Base-by-base conservation (phyloP, 2,113 vertebrate species). In the Phodopus roborovskii region DNA sequence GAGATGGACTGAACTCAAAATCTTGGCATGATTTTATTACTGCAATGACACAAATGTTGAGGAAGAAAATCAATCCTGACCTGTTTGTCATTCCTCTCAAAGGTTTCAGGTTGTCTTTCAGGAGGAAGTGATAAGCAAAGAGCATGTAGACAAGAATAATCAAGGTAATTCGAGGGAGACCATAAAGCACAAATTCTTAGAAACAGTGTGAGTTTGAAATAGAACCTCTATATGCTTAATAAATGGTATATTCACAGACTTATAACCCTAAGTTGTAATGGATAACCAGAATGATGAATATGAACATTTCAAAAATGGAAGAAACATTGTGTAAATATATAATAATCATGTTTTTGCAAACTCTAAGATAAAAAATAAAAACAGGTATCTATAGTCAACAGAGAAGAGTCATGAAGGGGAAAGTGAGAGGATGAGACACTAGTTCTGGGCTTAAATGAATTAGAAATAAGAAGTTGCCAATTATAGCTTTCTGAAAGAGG, bases 191-290 rank as follows among this genome's bases (percentile, higher is more conserved):
- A 71, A 16, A 33, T 56, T 60, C 16, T 39, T 73, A 20, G 11
- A n/a, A 90, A 94, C 10, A 90, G 50, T 91, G 19, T 45, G 50
- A 39, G 45, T 45, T 64, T 84, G 2, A 58, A 88, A 33, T 45
- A 10, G 75, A 68, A 45, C 2, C 73, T 88, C 50, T 77, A 45
- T 16, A 77, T 79, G 87, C 92, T 15, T 45, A 56, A 58, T 91
- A 17, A 60, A 70, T 20, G 12, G 20, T 75, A 5, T 17, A 12
- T 81, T 79, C 79, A 82, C 33, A 45, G 16, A 42, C 30, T 92
- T 89, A 70, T 53, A 92, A 73, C 90, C 79, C 42, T 75, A 92
- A 93, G 5, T 66, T 88, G 53, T 88, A 94, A 93, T 85, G 13
- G 94, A 71, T 84, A 91, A 82, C 12, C 53, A 73, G 24, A 94